Percentiles rank a stretch among this genome's conserved stretches.
Evolutionary conservation across 1,140 invertebrate species (phyloP).

Genomic region (Zaprionus davidi): DNA sequence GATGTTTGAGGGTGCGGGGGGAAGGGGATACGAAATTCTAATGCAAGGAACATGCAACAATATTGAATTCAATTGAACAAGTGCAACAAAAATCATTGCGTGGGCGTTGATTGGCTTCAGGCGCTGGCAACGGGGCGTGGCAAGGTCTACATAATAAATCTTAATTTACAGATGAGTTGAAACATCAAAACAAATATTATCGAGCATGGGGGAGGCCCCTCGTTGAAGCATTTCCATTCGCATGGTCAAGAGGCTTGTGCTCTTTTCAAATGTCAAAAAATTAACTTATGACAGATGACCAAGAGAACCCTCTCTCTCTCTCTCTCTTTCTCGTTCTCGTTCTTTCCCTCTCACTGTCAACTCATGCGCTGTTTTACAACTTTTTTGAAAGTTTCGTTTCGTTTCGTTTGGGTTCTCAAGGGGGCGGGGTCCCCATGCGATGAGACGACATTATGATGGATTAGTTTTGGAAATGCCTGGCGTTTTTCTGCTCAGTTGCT

Average conservation of each 20-base stretch:
- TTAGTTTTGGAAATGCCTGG: slow-evolving; percentile 72
- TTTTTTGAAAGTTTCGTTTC: slow-evolving; percentile 58
- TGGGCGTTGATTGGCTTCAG: slow-evolving; percentile 21
- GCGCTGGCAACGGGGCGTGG: background rate
- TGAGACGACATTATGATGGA: slow-evolving; percentile 64
- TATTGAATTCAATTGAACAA: slow-evolving; percentile 62
- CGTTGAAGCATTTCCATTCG: background rate
- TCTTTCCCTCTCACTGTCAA: slow-evolving; percentile 44
- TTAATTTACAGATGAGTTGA: slow-evolving; percentile 65
- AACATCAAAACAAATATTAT: slow-evolving; percentile 67
- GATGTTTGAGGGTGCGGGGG: background rate
- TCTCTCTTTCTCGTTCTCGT: background rate
- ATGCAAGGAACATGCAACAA: slow-evolving; percentile 28
- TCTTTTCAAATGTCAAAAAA: slow-evolving; percentile 73
- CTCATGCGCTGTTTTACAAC: slow-evolving; percentile 76
- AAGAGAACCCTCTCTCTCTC: slow-evolving; percentile 15
- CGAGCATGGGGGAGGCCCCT: background rate
- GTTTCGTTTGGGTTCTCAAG: slow-evolving; percentile 17
- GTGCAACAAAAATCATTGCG: slow-evolving; percentile 44
- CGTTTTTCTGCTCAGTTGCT: slow-evolving; percentile 75
- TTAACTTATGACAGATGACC: slow-evolving; percentile 77
- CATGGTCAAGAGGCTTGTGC: slow-evolving; percentile 6
- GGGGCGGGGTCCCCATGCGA: slow-evolving; percentile 15
- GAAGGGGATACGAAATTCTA: slow-evolving; percentile 35
- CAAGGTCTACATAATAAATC: slow-evolving; percentile 65